Evolutionary conservation across 2,113 vertebrate species (phyloP), one percentile per base, ranked within the genome.

Genomic region (Pavo muticus): DNA sequence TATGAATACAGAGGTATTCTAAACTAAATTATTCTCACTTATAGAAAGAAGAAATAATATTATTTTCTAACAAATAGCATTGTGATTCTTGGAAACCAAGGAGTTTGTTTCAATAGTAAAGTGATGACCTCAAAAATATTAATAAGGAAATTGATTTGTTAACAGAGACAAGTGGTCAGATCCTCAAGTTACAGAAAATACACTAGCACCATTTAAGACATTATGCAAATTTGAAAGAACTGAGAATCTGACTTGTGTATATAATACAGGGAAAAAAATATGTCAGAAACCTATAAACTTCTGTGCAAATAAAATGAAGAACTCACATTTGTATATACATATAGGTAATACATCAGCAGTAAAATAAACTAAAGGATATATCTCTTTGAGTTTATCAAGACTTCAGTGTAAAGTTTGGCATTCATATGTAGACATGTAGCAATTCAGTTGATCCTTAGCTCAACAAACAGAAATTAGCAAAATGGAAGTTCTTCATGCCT

Each of bases 151-250:
- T 64, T 56, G 45, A 50, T 67, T 68, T 65, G 12, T 60, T 90
- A 84, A 82, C 6, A 93, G 15, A 72, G 11, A 67, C 4, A 45
- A 29, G 14, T 68, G 12, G 23, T 61, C 45, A 94, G n/a, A 82
- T 77, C 13, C 67, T 94, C 29, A 80, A 40, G 69, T 29, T 72
- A 59, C 27, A 83, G 50, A 94, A 92, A 73, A 73, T 32, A 86
- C 8, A 61, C 70, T 86, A 97, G 80, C 93, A 93, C 91, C 93
- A 79, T 84, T 35, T 24, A 86, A 59, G 16, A 74, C 16, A 24
- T 75, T 70, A 63, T 21, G 39, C 19, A 93, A 88, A 67, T 86
- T 89, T 61, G 56, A 93, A 87, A 90, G 47, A 91, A 90, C n/a
- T 71, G 79, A 95, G 59, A 94, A 91, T 91, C 37, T 67, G 80